phyloP scores from a whole-genome alignment of 2,113 vertebrate genomes.

The Bucco capensis region DNA sequence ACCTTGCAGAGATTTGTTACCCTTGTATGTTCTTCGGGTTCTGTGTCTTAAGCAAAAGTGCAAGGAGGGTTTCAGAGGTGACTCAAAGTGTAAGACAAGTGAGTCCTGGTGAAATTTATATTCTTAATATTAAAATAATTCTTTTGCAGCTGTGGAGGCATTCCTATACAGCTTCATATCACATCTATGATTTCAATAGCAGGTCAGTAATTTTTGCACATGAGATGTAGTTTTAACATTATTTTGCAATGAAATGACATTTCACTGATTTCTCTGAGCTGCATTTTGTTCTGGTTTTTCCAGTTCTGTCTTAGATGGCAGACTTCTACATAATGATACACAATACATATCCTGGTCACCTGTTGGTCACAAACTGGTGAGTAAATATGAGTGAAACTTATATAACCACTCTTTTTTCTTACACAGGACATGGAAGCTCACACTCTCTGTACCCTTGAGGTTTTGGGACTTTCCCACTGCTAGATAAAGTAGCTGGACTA shows the following conservation, averaged over 20 bases:
- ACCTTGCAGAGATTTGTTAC: background rate
- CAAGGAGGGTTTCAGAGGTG: background rate
- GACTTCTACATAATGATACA: constrained; percentile 61
- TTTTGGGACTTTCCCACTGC: background rate
- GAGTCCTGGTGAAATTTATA: background rate
- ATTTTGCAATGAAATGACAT: background rate
- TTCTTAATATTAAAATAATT: constrained; percentile 21
- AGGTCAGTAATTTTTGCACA: constrained; percentile 65
- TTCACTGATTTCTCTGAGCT: constrained; percentile 17
- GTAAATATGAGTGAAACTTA: constrained; percentile 32
- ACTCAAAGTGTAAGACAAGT: background rate
- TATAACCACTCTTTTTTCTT: fast-evolving
- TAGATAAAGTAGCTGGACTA: background rate
- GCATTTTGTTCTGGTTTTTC: constrained; percentile 30
- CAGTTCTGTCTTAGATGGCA: constrained; percentile 46
- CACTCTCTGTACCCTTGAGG: background rate
- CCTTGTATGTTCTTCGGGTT: background rate
- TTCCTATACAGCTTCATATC: constrained; percentile 78
- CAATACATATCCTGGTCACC: constrained; percentile 78
- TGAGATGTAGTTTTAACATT: background rate
- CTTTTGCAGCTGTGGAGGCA: constrained; percentile 78
- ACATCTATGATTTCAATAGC: constrained; percentile 69
- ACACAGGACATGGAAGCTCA: background rate
- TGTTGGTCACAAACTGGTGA: constrained; percentile 79
- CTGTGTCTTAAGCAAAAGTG: background rate